phyloP scores from a whole-genome alignment of 1,140 invertebrate genomes.

The Metaphire vulgaris region DNA sequence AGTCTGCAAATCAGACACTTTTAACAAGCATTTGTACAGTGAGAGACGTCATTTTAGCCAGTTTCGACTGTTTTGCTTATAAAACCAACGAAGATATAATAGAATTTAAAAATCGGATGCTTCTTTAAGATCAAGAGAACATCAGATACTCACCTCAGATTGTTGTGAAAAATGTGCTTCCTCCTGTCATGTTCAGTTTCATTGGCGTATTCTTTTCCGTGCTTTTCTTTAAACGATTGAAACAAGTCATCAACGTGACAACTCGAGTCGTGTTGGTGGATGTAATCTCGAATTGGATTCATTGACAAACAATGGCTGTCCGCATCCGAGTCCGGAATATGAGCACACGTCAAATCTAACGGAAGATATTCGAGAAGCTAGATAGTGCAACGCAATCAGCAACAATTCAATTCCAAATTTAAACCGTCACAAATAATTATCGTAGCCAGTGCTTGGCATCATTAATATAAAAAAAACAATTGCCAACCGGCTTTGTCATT shows the following conservation, averaged over 20 bases:
- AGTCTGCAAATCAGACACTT: too few relatives aligned
- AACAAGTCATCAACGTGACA: conserved; percentile 72
- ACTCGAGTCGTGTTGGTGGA: conserved; percentile 60
- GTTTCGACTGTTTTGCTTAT: too few relatives aligned
- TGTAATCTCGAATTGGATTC: conserved; percentile 88
- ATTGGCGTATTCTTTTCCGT: conserved; percentile 64
- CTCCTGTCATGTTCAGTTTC: conserved; percentile 64
- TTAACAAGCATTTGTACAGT: too few relatives aligned
- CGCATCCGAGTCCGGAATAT: conserved; percentile 79
- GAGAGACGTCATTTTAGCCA: too few relatives aligned
- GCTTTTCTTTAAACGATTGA: conserved; percentile 66
- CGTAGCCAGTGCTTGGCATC: background rate
- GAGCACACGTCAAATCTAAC: conserved; percentile 64
- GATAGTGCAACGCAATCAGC: background rate
- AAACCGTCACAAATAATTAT: background rate
- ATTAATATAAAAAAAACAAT: background rate
- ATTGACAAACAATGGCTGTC: conserved; percentile 36
- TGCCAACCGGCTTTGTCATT: background rate
- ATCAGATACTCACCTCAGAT: conserved; percentile 61
- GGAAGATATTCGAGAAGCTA: conserved; percentile 26
- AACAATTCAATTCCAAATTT: background rate
- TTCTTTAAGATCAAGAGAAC: too few relatives aligned
- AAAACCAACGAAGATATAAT: too few relatives aligned
- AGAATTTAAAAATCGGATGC: too few relatives aligned
- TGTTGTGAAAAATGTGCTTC: conserved; percentile 78